phyloP scores from a whole-genome alignment of 2,797 vertebrate genomes.

The Cercopithecus diana region DNA sequence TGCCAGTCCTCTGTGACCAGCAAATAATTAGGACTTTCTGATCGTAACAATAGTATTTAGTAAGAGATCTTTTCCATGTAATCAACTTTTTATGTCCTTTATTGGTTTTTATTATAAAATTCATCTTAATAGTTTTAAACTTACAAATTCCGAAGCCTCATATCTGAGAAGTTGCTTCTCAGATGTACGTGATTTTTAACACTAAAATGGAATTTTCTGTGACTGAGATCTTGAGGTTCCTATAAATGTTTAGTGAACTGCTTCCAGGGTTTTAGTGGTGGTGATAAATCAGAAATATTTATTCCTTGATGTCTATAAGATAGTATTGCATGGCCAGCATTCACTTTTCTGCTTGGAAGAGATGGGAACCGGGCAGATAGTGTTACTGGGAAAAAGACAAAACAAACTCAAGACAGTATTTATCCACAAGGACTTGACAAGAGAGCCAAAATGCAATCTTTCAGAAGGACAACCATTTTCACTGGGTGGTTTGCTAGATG shows the following conservation, averaged over 20 bases:
- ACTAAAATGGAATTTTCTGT: not conserved
- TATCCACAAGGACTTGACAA: not conserved
- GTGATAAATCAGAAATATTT: slow-evolving; percentile 45
- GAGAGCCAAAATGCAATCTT: not conserved
- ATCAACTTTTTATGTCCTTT: not conserved
- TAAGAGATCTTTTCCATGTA: not conserved
- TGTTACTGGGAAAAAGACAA: slow-evolving; percentile 50
- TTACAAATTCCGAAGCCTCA: not conserved
- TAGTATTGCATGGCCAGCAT: slow-evolving; percentile 19
- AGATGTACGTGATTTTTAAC: not conserved
- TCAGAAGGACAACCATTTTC: not conserved
- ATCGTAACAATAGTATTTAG: not conserved
- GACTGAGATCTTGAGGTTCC: not conserved
- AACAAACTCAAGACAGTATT: not conserved
- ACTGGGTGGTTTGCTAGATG: not conserved
- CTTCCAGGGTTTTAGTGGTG: slow-evolving; percentile 26
- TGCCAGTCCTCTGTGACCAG: not conserved
- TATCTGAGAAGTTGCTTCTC: not conserved
- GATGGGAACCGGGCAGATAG: not conserved
- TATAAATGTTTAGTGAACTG: not conserved
- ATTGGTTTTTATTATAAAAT: not conserved
- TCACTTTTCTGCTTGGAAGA: slow-evolving; percentile 44
- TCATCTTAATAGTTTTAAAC: not conserved
- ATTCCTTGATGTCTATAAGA: slow-evolving; percentile 17
- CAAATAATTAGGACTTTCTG: not conserved